Base-by-base conservation (phyloP, 2,888 invertebrate genomes). In the Gryllus longicercus region DNA sequence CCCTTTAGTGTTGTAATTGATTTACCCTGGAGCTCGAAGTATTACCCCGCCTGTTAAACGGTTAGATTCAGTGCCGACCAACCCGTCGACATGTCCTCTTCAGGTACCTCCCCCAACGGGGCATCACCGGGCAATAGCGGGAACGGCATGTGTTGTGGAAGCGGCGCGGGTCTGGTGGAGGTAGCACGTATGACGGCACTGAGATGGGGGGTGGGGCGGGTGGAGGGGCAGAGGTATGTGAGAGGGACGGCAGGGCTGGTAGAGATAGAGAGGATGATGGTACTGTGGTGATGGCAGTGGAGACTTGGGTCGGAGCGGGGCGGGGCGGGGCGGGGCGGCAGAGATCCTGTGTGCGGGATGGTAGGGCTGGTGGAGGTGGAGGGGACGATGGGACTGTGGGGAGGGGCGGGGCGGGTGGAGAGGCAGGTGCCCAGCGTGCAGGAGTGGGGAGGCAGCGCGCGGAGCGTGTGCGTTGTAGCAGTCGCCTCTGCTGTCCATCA, bases 401-500 rank as follows among this genome's bases (percentile, higher is more conserved):
- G 76, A 50, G 1, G 76, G 25, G 76, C 49, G 76, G 49, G n/a
- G 49, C 38, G 16, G 16, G n/a, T 2, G 75, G 16, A 1, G 38
- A 0, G 38, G 38, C 8, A 8, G 8, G 5, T 8, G 38, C 38
- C 38, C 38, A 1, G 38, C 5, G 38, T 8, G 38, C 38, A 8
- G 5, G 38, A 8, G 38, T 8, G 38, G 38, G 38, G 38, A 38
- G 38, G 38, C 5, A 4, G 38, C 5, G 38, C 63, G n/a, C 0
- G 63, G 63, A 63, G 63, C 63, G 63, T n/a, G 63, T 63, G 63
- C 63, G 63, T 63, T 63, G 63, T 50, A 74, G 16, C 75, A 50
- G 49, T 21, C 50, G n/a, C 21, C n/a, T 50, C 75, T 75, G 74
- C 75, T 75, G 23, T 79, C 79, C 75, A 75, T 75, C 50, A 79